Evolutionary conservation across 2,113 vertebrate genomes (phyloP), one percentile per base, ranked within the genome.

Genomic region (Corythoichthys intestinalis): DNA sequence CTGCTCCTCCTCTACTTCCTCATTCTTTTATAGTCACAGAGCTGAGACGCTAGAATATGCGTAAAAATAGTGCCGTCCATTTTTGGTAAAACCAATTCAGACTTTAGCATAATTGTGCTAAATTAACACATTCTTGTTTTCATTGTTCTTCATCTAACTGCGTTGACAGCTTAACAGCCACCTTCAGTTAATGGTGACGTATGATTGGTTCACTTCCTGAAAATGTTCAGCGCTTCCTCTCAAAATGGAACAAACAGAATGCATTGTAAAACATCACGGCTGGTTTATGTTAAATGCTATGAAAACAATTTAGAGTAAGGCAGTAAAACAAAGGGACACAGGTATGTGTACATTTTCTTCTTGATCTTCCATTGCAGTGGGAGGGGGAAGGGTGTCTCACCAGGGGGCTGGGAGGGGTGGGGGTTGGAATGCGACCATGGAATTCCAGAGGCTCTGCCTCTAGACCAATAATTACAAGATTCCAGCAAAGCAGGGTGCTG

Each of bases 391-490:
- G 52, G 66, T n/a, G 77, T 81, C 79, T 87, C 78, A 81, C 79
- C 61, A 62, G 78, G 82, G 82, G 81, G 83, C 77, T 70, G 38
- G 20, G 66, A 35, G 49, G 20, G 80, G 85, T 70, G 82, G 80
- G 70, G 83, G 76, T 78, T 80, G 90, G 88, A 91, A 91, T 91
- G 87, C 15, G 79, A 90, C 89, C 87, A 72, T 86, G 67, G 85
- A 87, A 91, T 91, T 89, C 87, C 87, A 90, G 86, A 89, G 85
- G 35, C 82, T 83, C 81, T 87, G 75, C 20, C 81, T 85, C 87
- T 85, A 89, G 84, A 88, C 84, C 8, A 83, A 85, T 86, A 87
- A 90, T 89, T 89, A 88, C 84, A 80, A 82, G 88, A 88, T 86
- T 88, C 85, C 85, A 86, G 71, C 59, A 73, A 85, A 69, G 83